phyloP scores from a whole-genome alignment of 1,140 invertebrate genomes.

The Ostrea edulis region DNA sequence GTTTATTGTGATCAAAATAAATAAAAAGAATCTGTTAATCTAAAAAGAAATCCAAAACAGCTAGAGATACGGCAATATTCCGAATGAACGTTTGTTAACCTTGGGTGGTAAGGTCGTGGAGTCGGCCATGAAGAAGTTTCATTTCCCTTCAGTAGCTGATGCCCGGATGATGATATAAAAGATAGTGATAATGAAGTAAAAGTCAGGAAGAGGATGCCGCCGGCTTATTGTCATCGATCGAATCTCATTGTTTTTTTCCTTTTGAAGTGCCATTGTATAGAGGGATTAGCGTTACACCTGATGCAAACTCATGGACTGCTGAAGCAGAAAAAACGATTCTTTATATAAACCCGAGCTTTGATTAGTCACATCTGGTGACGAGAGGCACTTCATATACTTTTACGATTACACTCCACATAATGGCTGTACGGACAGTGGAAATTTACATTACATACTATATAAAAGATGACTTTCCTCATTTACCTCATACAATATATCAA shows the following conservation, averaged over 20 bases:
- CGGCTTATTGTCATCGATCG: constrained; percentile 18
- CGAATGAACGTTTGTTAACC: constrained; percentile 21
- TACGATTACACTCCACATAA: background rate
- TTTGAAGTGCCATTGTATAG: background rate
- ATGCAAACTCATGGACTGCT: background rate
- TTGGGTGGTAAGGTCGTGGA: constrained; percentile 24
- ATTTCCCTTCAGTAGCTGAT: constrained; percentile 11
- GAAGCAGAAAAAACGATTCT: background rate
- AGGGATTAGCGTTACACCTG: constrained; percentile 20
- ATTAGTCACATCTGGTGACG: background rate
- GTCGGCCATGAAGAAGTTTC: constrained; percentile 36
- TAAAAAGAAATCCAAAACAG: background rate
- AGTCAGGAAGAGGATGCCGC: background rate
- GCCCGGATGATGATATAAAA: constrained; percentile 34
- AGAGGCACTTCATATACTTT: background rate
- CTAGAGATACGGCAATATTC: background rate
- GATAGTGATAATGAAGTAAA: constrained; percentile 31
- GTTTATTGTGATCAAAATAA: background rate
- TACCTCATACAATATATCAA: too few species aligned
- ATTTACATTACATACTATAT: too few species aligned
- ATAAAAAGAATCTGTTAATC: background rate
- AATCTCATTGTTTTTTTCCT: constrained; percentile 32
- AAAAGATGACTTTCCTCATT: too few species aligned
- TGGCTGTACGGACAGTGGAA: background rate
- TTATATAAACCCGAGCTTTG: background rate